Evolutionary conservation across 2,797 vertebrate species (phyloP), one percentile per base, ranked within the genome.

Genomic region (Melopsittacus undulatus): DNA sequence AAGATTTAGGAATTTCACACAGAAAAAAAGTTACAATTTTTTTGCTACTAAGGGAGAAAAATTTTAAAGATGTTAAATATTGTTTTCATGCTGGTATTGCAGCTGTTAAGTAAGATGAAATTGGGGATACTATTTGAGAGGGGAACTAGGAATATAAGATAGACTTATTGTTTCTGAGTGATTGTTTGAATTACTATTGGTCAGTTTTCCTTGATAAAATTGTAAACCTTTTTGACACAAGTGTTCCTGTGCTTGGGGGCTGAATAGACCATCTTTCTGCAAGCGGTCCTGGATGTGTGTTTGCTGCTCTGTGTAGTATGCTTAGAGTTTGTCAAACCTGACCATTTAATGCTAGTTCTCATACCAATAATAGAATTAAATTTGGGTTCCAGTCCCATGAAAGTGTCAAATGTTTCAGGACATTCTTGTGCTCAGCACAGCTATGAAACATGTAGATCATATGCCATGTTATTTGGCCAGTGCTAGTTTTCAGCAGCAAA

Each of bases 401-500:
- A 74, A 88, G 9, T 27, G 7, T 38, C n/a, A n/a, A 3, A 11
- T 3, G 2, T n/a, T 83, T 67, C 7, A 2, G 10, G 17, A 26
- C 2, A 1, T 54, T 89, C 24, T 49, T 8, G 7, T 70, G 30
- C 7, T 57, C 7, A 27, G 18, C 34, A 13, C 20, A 61, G n/a
- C 14, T 34, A 32, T 1, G 3, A 61, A 56, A 32, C 3, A 34
- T 49, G 21, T 17, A 38, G 51, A 22, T 70, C 3, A 3, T 9
- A 11, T 36, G 22, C 19, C 1, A 1, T 52, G 27, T 59, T 7
- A 0, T 27, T 83, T 1, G 1, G 6, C 32, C 36, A 48, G 5
- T 13, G 11, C 2, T 24, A 42, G 16, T 13, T 38, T 7, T 30
- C 20, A 63, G 59, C 2, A 38, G 17, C 26, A 32, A 91, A 69